Base-by-base conservation (phyloP, 1,140 invertebrate genomes). In the Pseudomyrmex pallidus region DNA sequence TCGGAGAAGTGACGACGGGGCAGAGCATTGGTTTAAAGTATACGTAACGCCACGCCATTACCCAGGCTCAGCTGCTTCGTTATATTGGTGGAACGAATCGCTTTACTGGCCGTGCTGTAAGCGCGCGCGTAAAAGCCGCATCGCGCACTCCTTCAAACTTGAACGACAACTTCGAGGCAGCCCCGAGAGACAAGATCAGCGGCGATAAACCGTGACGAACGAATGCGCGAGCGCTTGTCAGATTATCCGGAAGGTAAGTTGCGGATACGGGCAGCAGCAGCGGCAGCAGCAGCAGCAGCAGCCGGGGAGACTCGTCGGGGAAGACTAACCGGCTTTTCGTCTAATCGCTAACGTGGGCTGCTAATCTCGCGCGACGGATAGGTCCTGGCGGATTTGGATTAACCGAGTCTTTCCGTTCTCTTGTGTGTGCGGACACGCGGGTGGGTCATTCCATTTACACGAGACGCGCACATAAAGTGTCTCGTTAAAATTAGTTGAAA, bases 1-100 rank as follows among this genome's bases (percentile, higher is more conserved):
- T 46, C 17, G 2, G 22, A 20, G 15, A 15, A 48, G 50, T 17
- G 59, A 52, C 64, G 82, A 70, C 46, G 48, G 35, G 35, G 35
- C 64, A 13, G 56, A 22, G 54, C 54, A 72, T 22, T 48, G 48
- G 15, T 74, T 87, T 73, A 59, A 25, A 12, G 5, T 35, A n/a
- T 72, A 86, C 59, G 66, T 77, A 78, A 87, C 85, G 44, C 35
- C 35, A 54, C 44, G 17, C 74, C 59, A 68, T 74, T 74, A 68
- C 35, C 63, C 44, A 35, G 56, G 63, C 48, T 68, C 46, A n/a
- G 61, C 15, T 74, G 76, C 85, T 68, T 59, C 15, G 57, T 83
- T 87, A 82, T 83, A 87, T 87, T 83, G 85, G 85, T 59, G 64
- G 77, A 87, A 77, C 72, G 85, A 76, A 87, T 78, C 67, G 85